Percentiles rank a stretch among this genome's conserved stretches.
phyloP scores from a whole-genome alignment of 2,113 vertebrate genomes.

The Chelonoidis abingdonii region DNA sequence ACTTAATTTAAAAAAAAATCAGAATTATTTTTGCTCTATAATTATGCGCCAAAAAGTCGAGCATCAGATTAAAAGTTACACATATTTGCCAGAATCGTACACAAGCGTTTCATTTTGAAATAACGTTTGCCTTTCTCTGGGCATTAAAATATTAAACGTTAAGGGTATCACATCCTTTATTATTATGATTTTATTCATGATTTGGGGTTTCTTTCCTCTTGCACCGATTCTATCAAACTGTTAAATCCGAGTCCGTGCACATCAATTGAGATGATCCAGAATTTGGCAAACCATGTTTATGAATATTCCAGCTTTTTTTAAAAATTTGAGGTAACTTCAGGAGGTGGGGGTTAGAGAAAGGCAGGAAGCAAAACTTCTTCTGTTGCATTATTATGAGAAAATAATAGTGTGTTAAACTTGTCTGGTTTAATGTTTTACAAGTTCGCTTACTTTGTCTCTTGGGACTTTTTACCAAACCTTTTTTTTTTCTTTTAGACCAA shows the following conservation, averaged over 20 bases:
- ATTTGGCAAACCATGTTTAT: not conserved
- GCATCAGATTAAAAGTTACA: not conserved
- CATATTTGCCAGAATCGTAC: not conserved
- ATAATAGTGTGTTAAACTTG: not conserved
- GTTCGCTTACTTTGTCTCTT: not conserved
- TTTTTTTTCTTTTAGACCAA: not conserved
- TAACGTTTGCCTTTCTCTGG: not conserved
- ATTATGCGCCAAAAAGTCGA: slow-evolving; percentile 10
- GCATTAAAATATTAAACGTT: not conserved
- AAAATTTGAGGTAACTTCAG: not conserved
- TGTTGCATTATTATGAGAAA: not conserved
- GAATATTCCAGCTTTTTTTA: slow-evolving; percentile 1
- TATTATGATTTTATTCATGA: not conserved
- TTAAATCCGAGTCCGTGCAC: not conserved
- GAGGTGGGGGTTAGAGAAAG: rapidly evolving
- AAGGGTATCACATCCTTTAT: not conserved
- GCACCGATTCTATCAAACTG: not conserved
- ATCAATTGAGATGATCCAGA: slow-evolving; percentile 1
- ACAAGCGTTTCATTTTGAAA: not conserved
- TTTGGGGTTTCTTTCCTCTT: not conserved
- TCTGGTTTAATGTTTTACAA: not conserved
- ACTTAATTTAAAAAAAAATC: slow-evolving; percentile 68
- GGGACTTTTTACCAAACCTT: not conserved
- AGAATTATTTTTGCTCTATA: slow-evolving; percentile 42
- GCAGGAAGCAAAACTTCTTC: not conserved